A percentile compares a stretch with the other conserved stretches of the same genome.
Conservation (phyloP, 1,140 invertebrate genomes). For the Megalopta genalis region DNA sequence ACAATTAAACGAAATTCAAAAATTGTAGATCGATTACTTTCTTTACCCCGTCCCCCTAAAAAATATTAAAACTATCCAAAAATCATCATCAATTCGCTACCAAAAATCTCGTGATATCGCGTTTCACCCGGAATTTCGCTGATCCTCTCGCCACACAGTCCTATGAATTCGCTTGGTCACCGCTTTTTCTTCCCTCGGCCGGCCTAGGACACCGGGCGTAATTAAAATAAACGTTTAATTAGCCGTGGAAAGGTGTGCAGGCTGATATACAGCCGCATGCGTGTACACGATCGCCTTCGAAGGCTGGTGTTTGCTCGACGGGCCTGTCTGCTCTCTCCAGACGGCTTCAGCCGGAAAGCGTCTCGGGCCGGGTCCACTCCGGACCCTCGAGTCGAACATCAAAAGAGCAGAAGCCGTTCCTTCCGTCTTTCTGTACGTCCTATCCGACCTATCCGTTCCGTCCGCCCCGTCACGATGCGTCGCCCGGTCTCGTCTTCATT, state of each 20-base stretch:
- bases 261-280: too few relatives aligned
- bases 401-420: constrained; percentile 61
- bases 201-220: constrained; percentile 3
- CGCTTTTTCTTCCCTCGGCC: constrained; percentile 3
- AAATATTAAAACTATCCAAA: too few relatives aligned
- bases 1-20: too few relatives aligned
- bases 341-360: constrained; percentile 40
- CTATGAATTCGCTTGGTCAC: constrained; percentile 1
- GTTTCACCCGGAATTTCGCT: too few relatives aligned
- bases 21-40: too few relatives aligned
- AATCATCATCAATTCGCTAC: too few relatives aligned
- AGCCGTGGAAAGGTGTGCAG: constrained; percentile 35
- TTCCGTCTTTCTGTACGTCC: too few relatives aligned
- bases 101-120: too few relatives aligned
- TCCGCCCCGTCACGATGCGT: constrained; percentile 22
- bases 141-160: too few relatives aligned
- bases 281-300: neutral
- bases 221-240: constrained; percentile 67
- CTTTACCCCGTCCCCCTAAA: too few relatives aligned
- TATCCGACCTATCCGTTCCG: constrained; percentile 43
- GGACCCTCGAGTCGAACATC: constrained; percentile 59
- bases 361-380: constrained; percentile 55
- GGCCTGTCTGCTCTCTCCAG: constrained; percentile 8
- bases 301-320: neutral
- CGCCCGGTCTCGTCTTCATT: constrained; percentile 17